Conservation (phyloP, 2,797 vertebrate genomes). For the Premnoplex brunnescens region DNA sequence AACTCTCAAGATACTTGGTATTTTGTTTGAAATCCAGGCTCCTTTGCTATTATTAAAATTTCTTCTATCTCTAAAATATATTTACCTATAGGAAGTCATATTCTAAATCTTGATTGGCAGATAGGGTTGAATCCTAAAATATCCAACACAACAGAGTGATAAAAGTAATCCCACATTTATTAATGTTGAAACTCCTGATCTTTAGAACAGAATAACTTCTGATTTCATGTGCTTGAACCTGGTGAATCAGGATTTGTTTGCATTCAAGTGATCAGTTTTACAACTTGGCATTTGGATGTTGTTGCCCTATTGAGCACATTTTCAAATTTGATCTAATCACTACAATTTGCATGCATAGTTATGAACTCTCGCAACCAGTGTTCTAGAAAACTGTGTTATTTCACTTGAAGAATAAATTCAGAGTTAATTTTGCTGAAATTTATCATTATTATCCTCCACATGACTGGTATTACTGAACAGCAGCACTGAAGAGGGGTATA, state of each 20-base stretch:
- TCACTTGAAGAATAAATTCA: slow-evolving; percentile 23
- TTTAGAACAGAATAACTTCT: not conserved
- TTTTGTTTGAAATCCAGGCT: slow-evolving; percentile 10
- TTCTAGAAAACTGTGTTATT: slow-evolving; percentile 19
- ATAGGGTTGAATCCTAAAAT: not conserved
- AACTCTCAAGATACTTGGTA: not conserved
- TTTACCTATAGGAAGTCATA: not conserved
- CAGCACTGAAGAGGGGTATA: not conserved
- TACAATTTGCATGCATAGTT: not conserved
- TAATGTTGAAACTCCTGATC: not conserved
- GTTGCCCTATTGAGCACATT: not conserved
- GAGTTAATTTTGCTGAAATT: slow-evolving; percentile 17
- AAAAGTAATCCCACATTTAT: slow-evolving; percentile 25
- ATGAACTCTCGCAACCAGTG: not conserved
- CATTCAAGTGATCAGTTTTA: not conserved
- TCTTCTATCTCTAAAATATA: not conserved
- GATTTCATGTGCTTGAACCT: not conserved
- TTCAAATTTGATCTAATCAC: not conserved
- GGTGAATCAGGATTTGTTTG: not conserved
- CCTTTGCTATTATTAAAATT: slow-evolving; percentile 16
- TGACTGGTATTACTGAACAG: not conserved
- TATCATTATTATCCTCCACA: not conserved
- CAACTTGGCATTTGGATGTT: not conserved
- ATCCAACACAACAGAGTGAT: not conserved
- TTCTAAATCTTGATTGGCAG: not conserved